phyloP scores from a whole-genome alignment of 2,888 invertebrate species.

The Ennomos erosarius region DNA sequence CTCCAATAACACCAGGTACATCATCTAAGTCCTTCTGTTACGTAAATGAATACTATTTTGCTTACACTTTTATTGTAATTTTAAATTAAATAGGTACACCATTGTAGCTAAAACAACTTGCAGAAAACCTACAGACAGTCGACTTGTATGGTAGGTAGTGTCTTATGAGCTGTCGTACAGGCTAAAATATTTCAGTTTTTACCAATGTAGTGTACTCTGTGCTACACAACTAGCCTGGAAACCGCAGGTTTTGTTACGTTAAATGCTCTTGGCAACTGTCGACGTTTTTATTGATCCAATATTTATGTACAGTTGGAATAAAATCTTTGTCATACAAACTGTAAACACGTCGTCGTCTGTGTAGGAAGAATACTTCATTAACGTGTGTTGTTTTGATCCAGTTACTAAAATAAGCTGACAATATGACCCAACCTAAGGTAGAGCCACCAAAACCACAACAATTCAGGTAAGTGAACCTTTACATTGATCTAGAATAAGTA shows the following conservation, averaged over 20 bases:
- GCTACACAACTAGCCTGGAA: too few species aligned
- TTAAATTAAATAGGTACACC: too few species aligned
- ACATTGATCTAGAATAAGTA: too few species aligned
- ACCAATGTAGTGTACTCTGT: too few species aligned
- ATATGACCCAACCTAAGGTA: constrained; percentile 18
- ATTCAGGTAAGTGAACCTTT: constrained; percentile 22
- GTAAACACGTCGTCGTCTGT: constrained; percentile 8
- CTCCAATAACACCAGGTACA: too few species aligned
- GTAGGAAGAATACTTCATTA: not conserved
- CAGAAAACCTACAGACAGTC: too few species aligned
- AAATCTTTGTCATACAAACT: constrained; percentile 2
- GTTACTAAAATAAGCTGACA: constrained; percentile 16
- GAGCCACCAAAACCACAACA: constrained; percentile 19
- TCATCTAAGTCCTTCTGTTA: not conserved
- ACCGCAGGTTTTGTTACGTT: too few species aligned
- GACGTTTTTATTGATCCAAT: constrained; percentile 2
- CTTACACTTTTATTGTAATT: not conserved
- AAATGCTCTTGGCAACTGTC: constrained; percentile 1
- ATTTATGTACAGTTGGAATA: not conserved
- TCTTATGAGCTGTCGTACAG: too few species aligned
- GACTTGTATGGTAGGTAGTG: too few species aligned
- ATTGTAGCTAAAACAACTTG: too few species aligned
- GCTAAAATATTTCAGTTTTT: too few species aligned
- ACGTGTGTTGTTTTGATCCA: constrained; percentile 17
- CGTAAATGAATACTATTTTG: not conserved